phyloP scores from a whole-genome alignment of 2,797 vertebrate species.

The Microctenopoma steveboyesi region DNA sequence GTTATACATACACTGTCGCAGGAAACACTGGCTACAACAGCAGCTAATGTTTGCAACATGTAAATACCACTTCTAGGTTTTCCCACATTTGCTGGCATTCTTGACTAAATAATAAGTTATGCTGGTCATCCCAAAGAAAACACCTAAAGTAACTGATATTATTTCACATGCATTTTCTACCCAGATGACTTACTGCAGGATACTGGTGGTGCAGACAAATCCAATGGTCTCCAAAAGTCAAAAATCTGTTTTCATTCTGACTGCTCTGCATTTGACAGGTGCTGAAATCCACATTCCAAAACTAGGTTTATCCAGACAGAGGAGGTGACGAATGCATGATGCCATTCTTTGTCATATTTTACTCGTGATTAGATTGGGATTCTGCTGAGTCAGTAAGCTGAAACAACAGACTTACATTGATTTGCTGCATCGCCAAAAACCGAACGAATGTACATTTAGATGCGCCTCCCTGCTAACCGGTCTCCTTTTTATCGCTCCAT shows the following conservation, averaged over 20 bases:
- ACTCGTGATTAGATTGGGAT: not conserved
- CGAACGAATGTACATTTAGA: not conserved
- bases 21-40: not conserved
- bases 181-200: not conserved
- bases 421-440: constrained; percentile 33
- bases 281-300: constrained; percentile 16
- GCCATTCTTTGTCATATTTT: constrained; percentile 6
- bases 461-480: not conserved
- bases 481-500: constrained; percentile 2
- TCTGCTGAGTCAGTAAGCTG: constrained; percentile 42
- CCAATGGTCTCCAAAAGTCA: not conserved
- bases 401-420: constrained; percentile 36
- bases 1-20: constrained; percentile 4
- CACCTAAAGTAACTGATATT: not conserved
- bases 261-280: constrained; percentile 6
- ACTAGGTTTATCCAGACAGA: not conserved
- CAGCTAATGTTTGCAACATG: not conserved
- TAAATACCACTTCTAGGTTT: not conserved
- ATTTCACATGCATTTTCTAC: not conserved
- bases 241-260: constrained; percentile 14
- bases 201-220: constrained; percentile 3
- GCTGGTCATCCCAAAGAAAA: too few relatives aligned
- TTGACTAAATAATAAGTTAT: not conserved
- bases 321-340: not conserved
- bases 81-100: not conserved